Evolutionary conservation across 2,113 vertebrate genomes (phyloP).

Genomic region (Nothoprocta pentlandii): DNA sequence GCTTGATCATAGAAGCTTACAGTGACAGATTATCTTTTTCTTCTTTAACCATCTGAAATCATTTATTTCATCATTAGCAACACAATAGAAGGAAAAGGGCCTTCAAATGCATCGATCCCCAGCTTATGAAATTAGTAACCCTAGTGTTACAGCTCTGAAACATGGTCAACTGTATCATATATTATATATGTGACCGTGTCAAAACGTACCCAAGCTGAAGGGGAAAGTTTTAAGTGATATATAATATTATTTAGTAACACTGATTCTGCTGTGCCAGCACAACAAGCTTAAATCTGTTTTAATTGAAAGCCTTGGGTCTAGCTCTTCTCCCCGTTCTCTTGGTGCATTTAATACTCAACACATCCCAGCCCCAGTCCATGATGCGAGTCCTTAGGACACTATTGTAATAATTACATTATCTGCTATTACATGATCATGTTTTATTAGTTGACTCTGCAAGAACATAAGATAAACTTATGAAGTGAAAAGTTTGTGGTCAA

Average conservation of each 20-base stretch:
- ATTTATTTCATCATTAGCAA: neutral
- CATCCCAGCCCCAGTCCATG: neutral
- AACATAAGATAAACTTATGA: neutral
- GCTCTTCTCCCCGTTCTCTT: neutral
- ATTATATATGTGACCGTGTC: neutral
- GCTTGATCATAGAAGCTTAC: neutral
- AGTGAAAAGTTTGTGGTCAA: neutral
- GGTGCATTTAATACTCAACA: neutral
- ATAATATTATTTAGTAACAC: neutral
- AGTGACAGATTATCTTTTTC: neutral
- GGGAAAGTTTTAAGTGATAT: neutral
- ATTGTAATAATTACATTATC: neutral
- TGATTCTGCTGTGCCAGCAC: neutral
- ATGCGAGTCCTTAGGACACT: neutral
- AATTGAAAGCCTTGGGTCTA: neutral
- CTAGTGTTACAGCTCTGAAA: neutral
- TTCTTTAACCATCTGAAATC: neutral
- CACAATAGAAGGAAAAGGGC: neutral
- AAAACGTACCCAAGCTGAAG: neutral
- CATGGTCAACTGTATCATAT: neutral
- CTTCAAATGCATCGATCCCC: neutral
- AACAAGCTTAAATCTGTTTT: neutral
- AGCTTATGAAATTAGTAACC: neutral
- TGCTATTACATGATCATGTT: fast-evolving
- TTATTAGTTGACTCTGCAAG: neutral